These are phyloP conservation scores for Margarornis squamiger DNA, from an alignment of 2,797 vertebrate species.

Conservation along the genomic window DNA sequence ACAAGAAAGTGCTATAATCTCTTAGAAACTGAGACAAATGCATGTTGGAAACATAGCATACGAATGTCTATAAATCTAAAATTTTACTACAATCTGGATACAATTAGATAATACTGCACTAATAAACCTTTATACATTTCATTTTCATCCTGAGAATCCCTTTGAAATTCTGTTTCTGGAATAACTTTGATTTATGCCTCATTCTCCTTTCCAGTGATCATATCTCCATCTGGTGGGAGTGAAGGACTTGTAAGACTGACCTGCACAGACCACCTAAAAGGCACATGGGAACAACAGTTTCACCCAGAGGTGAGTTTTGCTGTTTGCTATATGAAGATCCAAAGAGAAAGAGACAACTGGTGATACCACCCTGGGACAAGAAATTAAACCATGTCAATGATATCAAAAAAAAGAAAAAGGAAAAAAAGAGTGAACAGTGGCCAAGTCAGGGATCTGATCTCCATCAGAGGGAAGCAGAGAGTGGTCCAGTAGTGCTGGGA, in stretches of 20 bases:
- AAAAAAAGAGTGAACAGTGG: neutral
- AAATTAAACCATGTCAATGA: neutral
- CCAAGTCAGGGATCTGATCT: neutral
- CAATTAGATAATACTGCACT: neutral
- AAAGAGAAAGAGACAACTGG: neutral
- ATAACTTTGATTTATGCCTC: neutral
- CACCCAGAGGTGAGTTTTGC: neutral
- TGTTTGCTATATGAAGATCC: neutral
- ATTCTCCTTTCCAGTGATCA: neutral
- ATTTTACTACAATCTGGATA: neutral
- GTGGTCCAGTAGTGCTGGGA: neutral
- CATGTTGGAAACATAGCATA: neutral
- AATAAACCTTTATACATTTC: neutral
- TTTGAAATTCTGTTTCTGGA: neutral
- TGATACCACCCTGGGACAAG: neutral
- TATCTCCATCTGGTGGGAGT: slow-evolving; percentile 28
- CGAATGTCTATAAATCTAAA: neutral
- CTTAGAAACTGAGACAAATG: neutral
- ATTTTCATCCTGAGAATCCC: neutral
- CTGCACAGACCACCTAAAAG: neutral
- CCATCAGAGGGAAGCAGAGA: neutral
- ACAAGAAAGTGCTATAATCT: neutral
- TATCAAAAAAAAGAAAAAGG: fast-evolving
- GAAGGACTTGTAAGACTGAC: neutral
- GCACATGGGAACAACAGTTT: neutral